Percentiles rank a stretch among this genome's conserved stretches.
These are phyloP conservation scores for Ophthalmolycus amberensis DNA, from an alignment of 2,113 vertebrate species.

Conservation along the genomic window DNA sequence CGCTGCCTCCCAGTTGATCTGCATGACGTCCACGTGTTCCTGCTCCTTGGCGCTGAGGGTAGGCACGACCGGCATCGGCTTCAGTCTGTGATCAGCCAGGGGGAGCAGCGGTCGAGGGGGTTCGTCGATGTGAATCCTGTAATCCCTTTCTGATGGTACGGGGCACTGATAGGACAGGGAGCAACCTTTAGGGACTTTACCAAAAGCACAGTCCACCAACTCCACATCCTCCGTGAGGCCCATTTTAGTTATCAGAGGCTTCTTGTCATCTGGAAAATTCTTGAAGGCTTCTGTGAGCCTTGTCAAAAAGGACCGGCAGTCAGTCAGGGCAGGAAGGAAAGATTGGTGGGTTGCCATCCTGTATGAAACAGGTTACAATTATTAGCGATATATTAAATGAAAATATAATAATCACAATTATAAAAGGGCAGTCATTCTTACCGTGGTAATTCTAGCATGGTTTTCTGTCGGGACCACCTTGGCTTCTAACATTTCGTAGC, in stretches of 20 bases:
- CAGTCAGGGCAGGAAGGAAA: neutral
- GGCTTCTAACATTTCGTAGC: slow-evolving; percentile 15
- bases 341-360: slow-evolving; percentile 31
- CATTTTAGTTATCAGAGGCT: slow-evolving; percentile 57
- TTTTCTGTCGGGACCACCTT: slow-evolving; percentile 46
- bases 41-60: slow-evolving; percentile 22
- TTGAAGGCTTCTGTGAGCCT: slow-evolving; percentile 55
- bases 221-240: slow-evolving; percentile 35
- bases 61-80: neutral
- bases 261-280: slow-evolving; percentile 42
- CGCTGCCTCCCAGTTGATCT: slow-evolving; percentile 50
- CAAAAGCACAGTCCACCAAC: slow-evolving; percentile 51
- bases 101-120: slow-evolving; percentile 48
- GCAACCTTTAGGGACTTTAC: slow-evolving; percentile 56
- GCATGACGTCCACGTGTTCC: neutral
- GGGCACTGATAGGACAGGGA: slow-evolving; percentile 58
- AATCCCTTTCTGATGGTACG: slow-evolving; percentile 43
- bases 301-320: slow-evolving; percentile 18
- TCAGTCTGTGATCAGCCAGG: neutral
- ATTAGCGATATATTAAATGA: neutral
- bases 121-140: neutral
- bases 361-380: neutral
- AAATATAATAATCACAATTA: neutral
- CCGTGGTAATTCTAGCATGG: slow-evolving; percentile 56
- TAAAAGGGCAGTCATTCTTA: slow-evolving; percentile 18